phyloP scores from a whole-genome alignment of 2,113 vertebrate species.

The Triplophysa dalaica region DNA sequence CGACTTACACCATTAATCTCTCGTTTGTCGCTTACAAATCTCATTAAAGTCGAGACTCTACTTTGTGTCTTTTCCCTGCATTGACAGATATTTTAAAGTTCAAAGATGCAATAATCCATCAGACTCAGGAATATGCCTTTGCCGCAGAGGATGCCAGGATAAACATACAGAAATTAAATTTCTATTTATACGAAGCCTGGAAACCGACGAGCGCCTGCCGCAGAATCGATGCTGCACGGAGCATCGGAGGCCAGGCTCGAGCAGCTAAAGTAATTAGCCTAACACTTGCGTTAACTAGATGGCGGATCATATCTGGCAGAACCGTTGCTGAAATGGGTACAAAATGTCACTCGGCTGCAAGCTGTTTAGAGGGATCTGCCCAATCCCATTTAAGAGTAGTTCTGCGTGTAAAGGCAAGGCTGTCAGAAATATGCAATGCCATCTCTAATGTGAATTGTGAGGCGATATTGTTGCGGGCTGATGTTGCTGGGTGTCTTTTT shows the following conservation, averaged over 20 bases:
- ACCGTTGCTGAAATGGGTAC: constrained; percentile 51
- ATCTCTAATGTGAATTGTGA: constrained; percentile 25
- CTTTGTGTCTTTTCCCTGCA: constrained; percentile 64
- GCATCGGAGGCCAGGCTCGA: constrained; percentile 56
- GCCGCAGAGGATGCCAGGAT: constrained; percentile 74
- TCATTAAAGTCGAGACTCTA: constrained; percentile 64
- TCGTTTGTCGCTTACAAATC: constrained; percentile 62
- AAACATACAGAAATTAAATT: constrained; percentile 82
- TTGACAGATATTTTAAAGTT: constrained; percentile 73
- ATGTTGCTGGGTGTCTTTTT: constrained; percentile 31
- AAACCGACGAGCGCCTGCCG: constrained; percentile 69
- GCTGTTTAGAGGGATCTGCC: constrained; percentile 56
- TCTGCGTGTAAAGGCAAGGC: constrained; percentile 38
- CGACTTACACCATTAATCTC: constrained; percentile 60
- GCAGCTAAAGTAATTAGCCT: constrained; percentile 55
- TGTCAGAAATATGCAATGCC: constrained; percentile 36
- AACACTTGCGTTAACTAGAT: constrained; percentile 57
- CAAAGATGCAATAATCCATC: constrained; percentile 72
- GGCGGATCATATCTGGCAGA: constrained; percentile 58
- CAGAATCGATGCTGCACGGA: constrained; percentile 65
- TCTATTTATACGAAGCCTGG: constrained; percentile 78
- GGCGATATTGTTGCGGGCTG: constrained; percentile 30
- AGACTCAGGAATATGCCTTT: constrained; percentile 70
- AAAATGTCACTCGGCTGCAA: constrained; percentile 58
- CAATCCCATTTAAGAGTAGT: constrained; percentile 45